A percentile compares a stretch with the other conserved stretches of the same genome.
These are phyloP conservation scores for Marasmarcha lunaedactyla DNA, from an alignment of 2,888 invertebrate species.

Conservation along the genomic window DNA sequence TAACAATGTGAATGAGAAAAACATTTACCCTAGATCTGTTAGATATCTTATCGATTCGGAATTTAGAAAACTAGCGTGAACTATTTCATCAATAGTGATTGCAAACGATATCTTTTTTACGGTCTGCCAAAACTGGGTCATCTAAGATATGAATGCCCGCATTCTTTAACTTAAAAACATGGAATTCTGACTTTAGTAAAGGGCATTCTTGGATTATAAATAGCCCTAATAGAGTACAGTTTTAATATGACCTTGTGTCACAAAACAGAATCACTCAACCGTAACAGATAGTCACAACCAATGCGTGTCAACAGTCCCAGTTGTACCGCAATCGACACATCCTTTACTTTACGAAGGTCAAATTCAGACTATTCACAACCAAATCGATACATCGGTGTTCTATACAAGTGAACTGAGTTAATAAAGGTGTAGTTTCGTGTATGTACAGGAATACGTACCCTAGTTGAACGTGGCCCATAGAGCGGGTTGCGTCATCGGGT, in stretches of 20 bases:
- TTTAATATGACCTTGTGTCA: background rate
- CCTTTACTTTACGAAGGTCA: too few relatives aligned
- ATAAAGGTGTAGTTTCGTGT: conserved; percentile 32
- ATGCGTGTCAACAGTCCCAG: background rate
- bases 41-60: too few relatives aligned
- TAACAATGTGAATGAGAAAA: too few relatives aligned
- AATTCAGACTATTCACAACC: background rate
- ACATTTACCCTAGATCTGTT: too few relatives aligned
- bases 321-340: background rate
- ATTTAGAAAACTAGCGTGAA: too few relatives aligned
- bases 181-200: too few relatives aligned
- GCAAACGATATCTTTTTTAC: background rate
- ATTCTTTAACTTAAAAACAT: too few relatives aligned
- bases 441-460: conserved; percentile 84
- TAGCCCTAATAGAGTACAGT: too few relatives aligned
- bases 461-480: conserved; percentile 93
- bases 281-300: background rate
- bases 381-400: background rate
- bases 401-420: background rate
- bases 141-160: background rate
- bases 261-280: background rate
- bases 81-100: too few relatives aligned
- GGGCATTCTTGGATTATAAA: too few relatives aligned
- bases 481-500: conserved; percentile 91
- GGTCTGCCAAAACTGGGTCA: background rate